Evolutionary conservation across 2,113 vertebrate genomes (phyloP).

Genomic region (Chinchilla lanigera): DNA sequence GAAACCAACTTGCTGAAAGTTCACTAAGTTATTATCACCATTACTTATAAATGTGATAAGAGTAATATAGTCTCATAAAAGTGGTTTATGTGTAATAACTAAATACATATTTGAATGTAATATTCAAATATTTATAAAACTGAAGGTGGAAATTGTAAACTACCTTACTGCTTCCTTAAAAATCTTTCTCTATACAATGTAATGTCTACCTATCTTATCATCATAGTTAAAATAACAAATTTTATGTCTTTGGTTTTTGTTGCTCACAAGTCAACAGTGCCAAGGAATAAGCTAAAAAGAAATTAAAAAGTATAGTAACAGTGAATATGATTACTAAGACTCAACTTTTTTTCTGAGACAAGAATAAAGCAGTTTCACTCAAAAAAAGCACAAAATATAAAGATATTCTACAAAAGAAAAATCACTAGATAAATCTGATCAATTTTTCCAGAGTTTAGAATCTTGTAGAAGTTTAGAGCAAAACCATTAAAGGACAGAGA

Average conservation of each 20-base stretch:
- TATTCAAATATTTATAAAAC: slow-evolving; percentile 39
- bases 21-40: slow-evolving; percentile 22
- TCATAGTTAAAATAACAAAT: slow-evolving; percentile 49
- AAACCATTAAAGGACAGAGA: slow-evolving; percentile 24
- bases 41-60: neutral
- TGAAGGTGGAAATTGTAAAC: slow-evolving; percentile 40
- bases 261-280: slow-evolving; percentile 16
- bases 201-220: slow-evolving; percentile 29
- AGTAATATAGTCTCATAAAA: slow-evolving; percentile 24
- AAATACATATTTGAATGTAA: slow-evolving; percentile 36
- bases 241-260: slow-evolving; percentile 52
- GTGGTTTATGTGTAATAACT: slow-evolving; percentile 11
- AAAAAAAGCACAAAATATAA: slow-evolving; percentile 44
- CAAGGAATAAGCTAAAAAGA: slow-evolving; percentile 37
- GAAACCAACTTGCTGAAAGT: neutral
- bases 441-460: slow-evolving; percentile 61
- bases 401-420: slow-evolving; percentile 47
- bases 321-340: neutral
- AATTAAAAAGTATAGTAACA: neutral
- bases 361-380: neutral
- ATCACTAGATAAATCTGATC: slow-evolving; percentile 47
- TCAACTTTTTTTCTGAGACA: slow-evolving; percentile 37
- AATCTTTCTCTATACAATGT: slow-evolving; percentile 20
- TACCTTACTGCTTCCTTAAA: slow-evolving; percentile 47
- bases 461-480: slow-evolving; percentile 20